These are phyloP conservation scores for Cynoglossus semilaevis DNA, from an alignment of 2,113 vertebrate species.

Conservation along the genomic window DNA sequence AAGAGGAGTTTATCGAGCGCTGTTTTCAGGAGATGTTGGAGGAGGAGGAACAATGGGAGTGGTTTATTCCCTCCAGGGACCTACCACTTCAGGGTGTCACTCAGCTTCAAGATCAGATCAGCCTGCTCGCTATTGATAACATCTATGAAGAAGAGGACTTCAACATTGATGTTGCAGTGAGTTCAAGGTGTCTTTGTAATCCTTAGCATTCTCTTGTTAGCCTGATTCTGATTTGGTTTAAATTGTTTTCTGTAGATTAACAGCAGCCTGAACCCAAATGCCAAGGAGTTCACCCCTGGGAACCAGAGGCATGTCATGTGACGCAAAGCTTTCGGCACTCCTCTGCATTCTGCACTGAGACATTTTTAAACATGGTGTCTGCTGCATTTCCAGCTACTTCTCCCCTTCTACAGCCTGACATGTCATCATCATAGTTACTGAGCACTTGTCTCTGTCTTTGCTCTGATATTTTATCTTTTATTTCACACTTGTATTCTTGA, in stretches of 20 bases:
- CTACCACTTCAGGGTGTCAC: conserved; percentile 79
- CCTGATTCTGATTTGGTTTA: not conserved
- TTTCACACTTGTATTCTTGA: not conserved
- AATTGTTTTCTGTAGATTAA: conserved; percentile 72
- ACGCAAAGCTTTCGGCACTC: conserved; percentile 66
- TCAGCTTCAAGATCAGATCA: conserved; percentile 87
- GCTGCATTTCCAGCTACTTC: conserved; percentile 66
- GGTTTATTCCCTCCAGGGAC: conserved; percentile 93
- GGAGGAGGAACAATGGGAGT: conserved; percentile 89
- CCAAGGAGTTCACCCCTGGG: conserved; percentile 93
- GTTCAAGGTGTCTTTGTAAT: conserved; percentile 5
- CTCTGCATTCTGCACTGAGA: conserved; percentile 86
- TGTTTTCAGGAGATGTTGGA: conserved; percentile 95
- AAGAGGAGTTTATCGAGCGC: conserved; percentile 92
- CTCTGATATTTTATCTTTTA: conserved; percentile 11
- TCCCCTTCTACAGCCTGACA: conserved; percentile 62
- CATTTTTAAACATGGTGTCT: conserved; percentile 86
- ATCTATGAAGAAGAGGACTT: conserved; percentile 73
- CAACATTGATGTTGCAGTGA: conserved; percentile 84
- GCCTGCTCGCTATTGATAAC: conserved; percentile 83
- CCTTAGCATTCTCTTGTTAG: not conserved
- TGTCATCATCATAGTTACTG: conserved; percentile 79
- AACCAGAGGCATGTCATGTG: conserved; percentile 86
- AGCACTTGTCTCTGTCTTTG: not conserved
- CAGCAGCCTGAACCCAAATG: conserved; percentile 93